Evolutionary conservation across 2,113 vertebrate genomes (phyloP).

Genomic region (Pan troglodytes): NHGRI_mPanTro3-v2.1_pri NC_086016.1:28846001-28846500

Average conservation of each 20-base stretch:
- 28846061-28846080: accelerated
- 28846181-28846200: too few relatives aligned
- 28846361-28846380: accelerated
- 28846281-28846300: neutral
- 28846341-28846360: neutral
- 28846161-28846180: neutral
- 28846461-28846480: neutral
- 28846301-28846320: neutral
- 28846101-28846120: neutral
- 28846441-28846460: neutral
- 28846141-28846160: neutral
- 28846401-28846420: accelerated
- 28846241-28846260: neutral
- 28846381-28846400: accelerated
- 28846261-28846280: accelerated
- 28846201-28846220: accelerated
- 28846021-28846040: neutral
- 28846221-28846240: neutral
- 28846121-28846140: neutral
- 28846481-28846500: too few relatives aligned
- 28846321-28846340: accelerated
- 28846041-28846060: neutral
- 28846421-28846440: neutral
- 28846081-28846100: neutral
- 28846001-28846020: too few relatives aligned